Evolutionary conservation across 2,888 invertebrate species (phyloP).

Genomic region (Bellardia pandia): DNA sequence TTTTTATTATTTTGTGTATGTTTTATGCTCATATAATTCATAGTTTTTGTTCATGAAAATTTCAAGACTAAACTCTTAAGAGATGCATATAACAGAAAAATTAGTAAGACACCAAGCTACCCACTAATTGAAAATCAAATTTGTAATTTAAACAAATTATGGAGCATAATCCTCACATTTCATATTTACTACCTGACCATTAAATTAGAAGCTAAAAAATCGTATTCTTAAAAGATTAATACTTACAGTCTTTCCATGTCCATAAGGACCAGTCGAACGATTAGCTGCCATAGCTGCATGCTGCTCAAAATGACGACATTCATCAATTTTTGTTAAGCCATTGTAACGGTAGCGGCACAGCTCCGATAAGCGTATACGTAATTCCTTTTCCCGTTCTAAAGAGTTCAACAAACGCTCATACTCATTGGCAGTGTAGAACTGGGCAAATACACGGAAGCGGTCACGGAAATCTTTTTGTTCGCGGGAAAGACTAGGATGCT

Average conservation of each 20-base stretch:
- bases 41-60: no score
- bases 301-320: slow-evolving; percentile 95
- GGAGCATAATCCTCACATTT: no score
- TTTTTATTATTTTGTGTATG: no score
- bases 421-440: slow-evolving; percentile 94
- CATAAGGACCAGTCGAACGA: slow-evolving; percentile 84
- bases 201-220: no score
- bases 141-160: no score
- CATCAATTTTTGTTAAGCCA: slow-evolving; percentile 92
- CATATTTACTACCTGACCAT: no score
- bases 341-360: slow-evolving; percentile 93
- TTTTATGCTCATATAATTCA: no score
- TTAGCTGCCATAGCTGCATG: slow-evolving; percentile 88
- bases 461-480: slow-evolving; percentile 89
- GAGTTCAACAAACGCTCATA: slow-evolving; percentile 92
- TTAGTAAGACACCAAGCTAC: no score
- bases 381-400: slow-evolving; percentile 92
- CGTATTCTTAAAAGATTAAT: background rate
- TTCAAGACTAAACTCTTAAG: no score
- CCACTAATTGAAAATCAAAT: no score
- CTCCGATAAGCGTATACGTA: slow-evolving; percentile 93
- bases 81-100: no score
- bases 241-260: slow-evolving; percentile 84
- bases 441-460: slow-evolving; percentile 92
- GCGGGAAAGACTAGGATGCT: slow-evolving; percentile 82